These are phyloP conservation scores for Indicator maculatus DNA, from an alignment of 2,113 vertebrate genomes.

Conservation along the genomic window DNA sequence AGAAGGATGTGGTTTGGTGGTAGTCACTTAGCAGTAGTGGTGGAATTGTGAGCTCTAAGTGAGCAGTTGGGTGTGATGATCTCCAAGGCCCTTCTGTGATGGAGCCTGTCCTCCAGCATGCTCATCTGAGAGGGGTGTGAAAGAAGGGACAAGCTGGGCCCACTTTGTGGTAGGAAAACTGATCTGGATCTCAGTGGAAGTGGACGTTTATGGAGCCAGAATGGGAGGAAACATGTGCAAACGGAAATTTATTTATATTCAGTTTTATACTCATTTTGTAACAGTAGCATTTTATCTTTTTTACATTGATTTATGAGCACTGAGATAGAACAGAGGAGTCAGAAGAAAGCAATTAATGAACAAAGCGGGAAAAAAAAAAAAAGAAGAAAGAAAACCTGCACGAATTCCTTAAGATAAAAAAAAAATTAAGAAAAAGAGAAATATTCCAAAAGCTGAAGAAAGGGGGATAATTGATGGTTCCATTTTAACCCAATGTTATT, in stretches of 20 bases:
- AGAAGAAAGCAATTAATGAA: conserved; percentile 71
- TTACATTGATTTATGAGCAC: conserved; percentile 71
- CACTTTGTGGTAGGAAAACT: neutral
- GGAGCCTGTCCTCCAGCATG: neutral
- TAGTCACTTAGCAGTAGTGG: too few relatives aligned
- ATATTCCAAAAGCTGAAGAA: conserved; percentile 53
- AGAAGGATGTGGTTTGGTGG: too few relatives aligned
- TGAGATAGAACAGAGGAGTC: conserved; percentile 63
- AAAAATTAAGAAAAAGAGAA: neutral
- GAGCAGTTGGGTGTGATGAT: neutral
- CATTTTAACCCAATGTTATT: conserved; percentile 79
- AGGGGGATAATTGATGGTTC: conserved; percentile 77
- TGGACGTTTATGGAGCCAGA: neutral
- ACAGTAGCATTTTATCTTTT: conserved; percentile 72
- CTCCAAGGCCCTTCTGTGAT: neutral
- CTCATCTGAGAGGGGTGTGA: neutral
- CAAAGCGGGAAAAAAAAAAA: neutral
- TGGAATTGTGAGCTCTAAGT: too few relatives aligned
- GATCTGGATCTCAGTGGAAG: neutral
- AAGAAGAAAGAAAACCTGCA: neutral
- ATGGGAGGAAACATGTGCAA: neutral
- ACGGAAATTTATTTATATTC: conserved; percentile 67
- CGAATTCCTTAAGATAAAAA: conserved; percentile 30
- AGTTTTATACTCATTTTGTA: conserved; percentile 67
- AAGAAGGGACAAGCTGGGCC: neutral